These are phyloP conservation scores for Upupa epops DNA, from an alignment of 2,113 vertebrate species.

Conservation along the genomic window DNA sequence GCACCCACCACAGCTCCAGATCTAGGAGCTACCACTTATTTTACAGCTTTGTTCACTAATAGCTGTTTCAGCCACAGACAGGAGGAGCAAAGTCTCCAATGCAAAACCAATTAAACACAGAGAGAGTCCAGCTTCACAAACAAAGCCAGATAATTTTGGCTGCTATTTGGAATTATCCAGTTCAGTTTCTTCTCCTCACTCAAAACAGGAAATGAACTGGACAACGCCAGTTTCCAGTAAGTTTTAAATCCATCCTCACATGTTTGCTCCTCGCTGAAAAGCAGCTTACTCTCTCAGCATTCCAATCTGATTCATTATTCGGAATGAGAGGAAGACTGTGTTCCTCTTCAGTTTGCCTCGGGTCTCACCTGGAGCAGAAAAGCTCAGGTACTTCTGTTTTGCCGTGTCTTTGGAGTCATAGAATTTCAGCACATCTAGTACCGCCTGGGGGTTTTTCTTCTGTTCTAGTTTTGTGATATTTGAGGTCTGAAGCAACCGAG, in stretches of 20 bases:
- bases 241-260: neutral
- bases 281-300: neutral
- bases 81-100: neutral
- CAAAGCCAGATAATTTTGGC: neutral
- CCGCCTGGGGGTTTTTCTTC: constrained; percentile 98
- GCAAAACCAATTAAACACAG: neutral
- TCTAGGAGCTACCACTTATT: neutral
- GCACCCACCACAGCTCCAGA: no score
- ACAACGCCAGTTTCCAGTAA: neutral
- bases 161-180: neutral
- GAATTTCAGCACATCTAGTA: constrained; percentile 95
- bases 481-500: constrained; percentile 93
- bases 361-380: constrained; percentile 87
- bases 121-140: neutral
- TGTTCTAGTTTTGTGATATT: constrained; percentile 98
- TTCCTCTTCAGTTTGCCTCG: neutral
- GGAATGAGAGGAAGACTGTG: neutral
- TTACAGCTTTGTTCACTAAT: neutral
- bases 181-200: constrained; percentile 1
- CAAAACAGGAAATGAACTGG: constrained; percentile 26
- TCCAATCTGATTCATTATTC: neutral
- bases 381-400: constrained; percentile 98
- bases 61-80: neutral
- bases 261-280: neutral
- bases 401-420: constrained; percentile 95